Evolutionary conservation across 2,797 vertebrate genomes (phyloP).

Genomic region (Toxotes lorentzi): DNA sequence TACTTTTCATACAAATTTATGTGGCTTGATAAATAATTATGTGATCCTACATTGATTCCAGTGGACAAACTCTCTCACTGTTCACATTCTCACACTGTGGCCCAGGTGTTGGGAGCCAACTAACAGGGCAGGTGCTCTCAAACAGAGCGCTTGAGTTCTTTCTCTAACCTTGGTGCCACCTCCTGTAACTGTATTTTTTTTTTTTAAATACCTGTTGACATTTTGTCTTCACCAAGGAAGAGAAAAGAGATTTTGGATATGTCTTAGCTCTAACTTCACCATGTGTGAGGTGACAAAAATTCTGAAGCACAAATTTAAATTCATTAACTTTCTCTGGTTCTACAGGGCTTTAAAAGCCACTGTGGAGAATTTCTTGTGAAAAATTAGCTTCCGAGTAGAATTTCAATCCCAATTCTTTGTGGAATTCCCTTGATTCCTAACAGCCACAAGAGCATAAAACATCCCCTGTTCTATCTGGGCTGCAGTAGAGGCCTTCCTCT

Average conservation of each 20-base stretch:
- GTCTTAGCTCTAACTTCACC: background rate
- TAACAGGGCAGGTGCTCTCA: constrained; percentile 5
- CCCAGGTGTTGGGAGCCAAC: constrained; percentile 9
- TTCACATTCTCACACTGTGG: constrained; percentile 2
- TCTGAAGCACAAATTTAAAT: constrained; percentile 7
- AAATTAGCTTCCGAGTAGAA: constrained; percentile 40
- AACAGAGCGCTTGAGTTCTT: constrained; percentile 3
- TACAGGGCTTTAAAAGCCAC: constrained; percentile 31
- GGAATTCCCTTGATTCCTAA: constrained; percentile 38
- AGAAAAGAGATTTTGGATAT: background rate
- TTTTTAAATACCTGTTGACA: background rate
- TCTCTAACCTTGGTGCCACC: background rate
- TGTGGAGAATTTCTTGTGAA: constrained; percentile 28
- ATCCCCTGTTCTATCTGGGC: constrained; percentile 20
- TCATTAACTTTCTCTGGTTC: constrained; percentile 8
- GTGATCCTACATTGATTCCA: constrained; percentile 28
- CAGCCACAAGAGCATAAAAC: constrained; percentile 21
- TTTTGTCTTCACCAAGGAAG: constrained; percentile 6
- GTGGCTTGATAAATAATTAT: constrained; percentile 39
- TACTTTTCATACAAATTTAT: constrained; percentile 17
- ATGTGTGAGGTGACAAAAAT: background rate
- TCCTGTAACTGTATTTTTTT: background rate
- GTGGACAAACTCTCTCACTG: constrained; percentile 12
- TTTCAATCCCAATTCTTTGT: constrained; percentile 24
- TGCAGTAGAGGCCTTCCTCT: constrained; percentile 38